A percentile compares a stretch with the other conserved stretches of the same genome.
Conservation (phyloP, 2,797 vertebrate species). For the Myotis daubentonii region DNA sequence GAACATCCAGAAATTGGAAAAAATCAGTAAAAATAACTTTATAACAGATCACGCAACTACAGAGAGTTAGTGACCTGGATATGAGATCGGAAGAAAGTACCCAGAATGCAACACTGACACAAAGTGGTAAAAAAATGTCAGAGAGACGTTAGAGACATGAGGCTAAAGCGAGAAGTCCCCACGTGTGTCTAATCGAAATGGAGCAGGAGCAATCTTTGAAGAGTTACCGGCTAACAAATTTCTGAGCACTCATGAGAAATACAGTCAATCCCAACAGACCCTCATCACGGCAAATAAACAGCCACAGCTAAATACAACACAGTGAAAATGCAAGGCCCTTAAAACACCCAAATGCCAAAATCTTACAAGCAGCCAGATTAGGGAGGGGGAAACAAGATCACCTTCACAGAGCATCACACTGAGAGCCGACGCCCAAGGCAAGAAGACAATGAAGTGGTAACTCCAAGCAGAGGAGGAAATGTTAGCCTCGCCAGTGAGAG, state of each 20-base stretch:
- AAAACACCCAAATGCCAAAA: background rate
- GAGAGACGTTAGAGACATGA: background rate
- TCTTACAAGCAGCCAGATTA: background rate
- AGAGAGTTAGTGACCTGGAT: background rate
- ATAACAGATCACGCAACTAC: background rate
- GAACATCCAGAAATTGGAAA: background rate
- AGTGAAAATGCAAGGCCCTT: background rate
- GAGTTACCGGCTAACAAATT: background rate
- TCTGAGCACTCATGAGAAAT: background rate
- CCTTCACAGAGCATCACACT: background rate
- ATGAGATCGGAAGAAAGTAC: background rate
- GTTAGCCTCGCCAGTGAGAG: background rate
- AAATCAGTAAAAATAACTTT: slow-evolving; percentile 24
- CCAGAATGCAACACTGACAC: background rate
- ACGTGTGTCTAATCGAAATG: background rate
- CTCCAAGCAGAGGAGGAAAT: background rate
- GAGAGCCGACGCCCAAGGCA: background rate
- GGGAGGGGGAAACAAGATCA: background rate
- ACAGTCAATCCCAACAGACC: background rate
- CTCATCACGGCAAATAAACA: background rate
- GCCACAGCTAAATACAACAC: background rate
- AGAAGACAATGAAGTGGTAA: background rate
- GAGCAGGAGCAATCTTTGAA: background rate
- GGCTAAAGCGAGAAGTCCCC: background rate
- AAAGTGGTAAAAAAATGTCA: background rate